Percentiles rank a stretch among this genome's conserved stretches.
phyloP scores from a whole-genome alignment of 2,113 vertebrate genomes.

The Eidolon helvum region DNA sequence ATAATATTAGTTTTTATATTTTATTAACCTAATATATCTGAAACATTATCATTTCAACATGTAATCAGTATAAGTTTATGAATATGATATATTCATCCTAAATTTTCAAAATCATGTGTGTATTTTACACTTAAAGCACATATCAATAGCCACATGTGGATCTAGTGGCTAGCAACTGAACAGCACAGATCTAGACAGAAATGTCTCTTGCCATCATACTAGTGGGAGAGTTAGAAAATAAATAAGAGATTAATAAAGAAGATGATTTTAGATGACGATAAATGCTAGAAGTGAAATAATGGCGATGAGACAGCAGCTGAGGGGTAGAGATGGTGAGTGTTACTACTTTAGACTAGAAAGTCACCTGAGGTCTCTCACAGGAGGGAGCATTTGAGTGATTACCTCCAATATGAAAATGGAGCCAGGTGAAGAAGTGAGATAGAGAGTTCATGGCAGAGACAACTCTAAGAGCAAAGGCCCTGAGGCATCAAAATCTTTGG shows the following conservation, averaged over 20 bases:
- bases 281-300: not conserved
- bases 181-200: not conserved
- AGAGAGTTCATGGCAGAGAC: not conserved
- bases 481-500: fast-evolving
- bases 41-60: not conserved
- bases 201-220: not conserved
- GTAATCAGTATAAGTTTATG: not conserved
- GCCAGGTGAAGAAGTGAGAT: not conserved
- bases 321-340: no score
- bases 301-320: not conserved
- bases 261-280: not conserved
- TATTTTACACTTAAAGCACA: not conserved
- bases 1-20: not conserved
- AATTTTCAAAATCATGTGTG: not conserved
- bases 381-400: not conserved
- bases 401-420: not conserved
- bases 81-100: not conserved
- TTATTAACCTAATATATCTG: not conserved
- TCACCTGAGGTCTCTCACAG: not conserved
- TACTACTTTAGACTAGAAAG: not conserved
- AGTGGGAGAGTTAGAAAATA: not conserved
- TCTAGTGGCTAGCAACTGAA: not conserved
- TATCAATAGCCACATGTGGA: fast-evolving
- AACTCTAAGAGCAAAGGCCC: not conserved
- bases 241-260: not conserved